phyloP scores from a whole-genome alignment of 2,797 vertebrate species.

The Enteromius argenteus region DNA sequence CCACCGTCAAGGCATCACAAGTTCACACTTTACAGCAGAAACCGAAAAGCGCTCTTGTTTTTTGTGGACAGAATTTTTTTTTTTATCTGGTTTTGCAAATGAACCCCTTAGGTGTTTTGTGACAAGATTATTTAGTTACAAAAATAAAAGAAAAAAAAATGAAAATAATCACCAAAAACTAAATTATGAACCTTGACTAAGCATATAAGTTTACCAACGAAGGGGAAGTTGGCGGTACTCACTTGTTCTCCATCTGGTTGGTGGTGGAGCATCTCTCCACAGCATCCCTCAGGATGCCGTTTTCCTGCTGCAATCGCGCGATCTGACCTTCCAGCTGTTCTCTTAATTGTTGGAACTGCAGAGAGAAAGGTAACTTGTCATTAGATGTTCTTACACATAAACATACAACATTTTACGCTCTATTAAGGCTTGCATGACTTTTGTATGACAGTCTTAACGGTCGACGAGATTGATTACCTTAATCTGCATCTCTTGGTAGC shows the following conservation, averaged over 20 bases:
- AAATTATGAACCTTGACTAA: neutral
- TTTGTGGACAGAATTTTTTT: no score
- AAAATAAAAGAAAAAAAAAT: neutral
- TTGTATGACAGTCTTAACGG: neutral
- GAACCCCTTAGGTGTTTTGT: no score
- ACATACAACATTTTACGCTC: neutral
- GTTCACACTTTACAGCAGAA: no score
- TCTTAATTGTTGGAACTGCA: slow-evolving; percentile 91
- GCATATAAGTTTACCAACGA: neutral
- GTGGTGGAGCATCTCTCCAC: slow-evolving; percentile 90
- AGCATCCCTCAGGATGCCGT: slow-evolving; percentile 94
- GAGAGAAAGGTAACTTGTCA: neutral
- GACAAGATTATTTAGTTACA: neutral
- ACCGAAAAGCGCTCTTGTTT: no score
- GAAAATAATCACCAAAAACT: neutral
- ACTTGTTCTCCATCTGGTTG: slow-evolving; percentile 99
- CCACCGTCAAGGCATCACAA: no score
- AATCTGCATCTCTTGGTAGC: slow-evolving; percentile 93
- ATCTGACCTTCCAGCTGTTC: slow-evolving; percentile 96
- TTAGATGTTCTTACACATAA: neutral
- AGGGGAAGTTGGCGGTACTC: slow-evolving; percentile 68
- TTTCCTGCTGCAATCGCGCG: slow-evolving; percentile 94
- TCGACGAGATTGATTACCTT: slow-evolving; percentile 79
- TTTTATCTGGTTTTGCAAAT: no score
- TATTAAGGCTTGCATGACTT: neutral